A percentile compares a stretch with the other conserved stretches of the same genome.
These are phyloP conservation scores for Rhynchotus rufescens DNA, from an alignment of 2,797 vertebrate genomes.

Conservation along the genomic window DNA sequence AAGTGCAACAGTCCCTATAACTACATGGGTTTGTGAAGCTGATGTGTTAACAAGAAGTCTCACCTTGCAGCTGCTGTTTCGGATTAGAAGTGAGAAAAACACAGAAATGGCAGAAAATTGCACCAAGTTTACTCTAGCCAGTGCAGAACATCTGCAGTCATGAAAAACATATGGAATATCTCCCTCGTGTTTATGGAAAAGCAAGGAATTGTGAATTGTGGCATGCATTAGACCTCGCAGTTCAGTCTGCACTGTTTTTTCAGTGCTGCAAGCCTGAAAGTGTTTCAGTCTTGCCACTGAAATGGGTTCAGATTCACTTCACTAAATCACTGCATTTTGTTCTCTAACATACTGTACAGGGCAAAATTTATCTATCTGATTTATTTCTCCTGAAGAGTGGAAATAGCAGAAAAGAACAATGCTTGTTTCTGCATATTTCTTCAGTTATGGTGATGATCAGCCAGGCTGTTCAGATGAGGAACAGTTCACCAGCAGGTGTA, in stretches of 20 bases:
- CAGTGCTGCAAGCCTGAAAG: neutral
- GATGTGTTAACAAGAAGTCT: neutral
- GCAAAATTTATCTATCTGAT: neutral
- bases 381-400: neutral
- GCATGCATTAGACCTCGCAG: neutral
- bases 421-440: accelerated
- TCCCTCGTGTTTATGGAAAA: neutral
- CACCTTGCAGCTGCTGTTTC: neutral
- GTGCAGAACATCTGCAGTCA: neutral
- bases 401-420: neutral
- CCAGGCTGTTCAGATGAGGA: accelerated
- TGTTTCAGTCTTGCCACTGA: neutral
- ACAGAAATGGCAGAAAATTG: neutral
- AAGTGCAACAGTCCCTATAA: neutral
- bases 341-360: neutral
- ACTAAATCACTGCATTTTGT: neutral
- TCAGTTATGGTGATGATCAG: neutral
- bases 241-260: accelerated
- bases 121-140: accelerated
- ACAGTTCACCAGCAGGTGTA: neutral
- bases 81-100: neutral
- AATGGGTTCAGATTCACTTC: neutral
- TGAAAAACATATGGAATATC: neutral
- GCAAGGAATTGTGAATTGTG: neutral
- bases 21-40: accelerated